Conservation (phyloP, 1,140 invertebrate genomes). For the Acyrthosiphon pisum region DNA sequence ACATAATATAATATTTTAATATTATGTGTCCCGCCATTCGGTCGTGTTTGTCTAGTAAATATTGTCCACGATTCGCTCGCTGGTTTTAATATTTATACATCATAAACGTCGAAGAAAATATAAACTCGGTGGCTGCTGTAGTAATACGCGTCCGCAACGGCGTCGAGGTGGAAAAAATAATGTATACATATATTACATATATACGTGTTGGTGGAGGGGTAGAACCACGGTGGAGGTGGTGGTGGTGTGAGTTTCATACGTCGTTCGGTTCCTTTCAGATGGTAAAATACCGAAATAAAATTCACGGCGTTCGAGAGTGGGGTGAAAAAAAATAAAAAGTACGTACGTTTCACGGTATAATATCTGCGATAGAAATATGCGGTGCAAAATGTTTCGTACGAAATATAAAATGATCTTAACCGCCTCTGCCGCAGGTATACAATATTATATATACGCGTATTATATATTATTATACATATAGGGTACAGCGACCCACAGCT, state of each 20-base stretch:
- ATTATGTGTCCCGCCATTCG: background rate
- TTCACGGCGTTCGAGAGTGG: background rate
- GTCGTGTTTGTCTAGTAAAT: background rate
- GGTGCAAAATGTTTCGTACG: background rate
- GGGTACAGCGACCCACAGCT: background rate
- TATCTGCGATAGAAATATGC: conserved; percentile 16
- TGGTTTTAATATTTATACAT: background rate
- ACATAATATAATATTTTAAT: background rate
- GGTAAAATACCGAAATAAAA: conserved; percentile 8
- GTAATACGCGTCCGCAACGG: background rate
- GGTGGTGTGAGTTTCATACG: background rate
- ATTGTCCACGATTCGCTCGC: background rate
- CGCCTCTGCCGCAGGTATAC: background rate
- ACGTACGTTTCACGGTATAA: background rate
- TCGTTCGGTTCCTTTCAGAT: background rate
- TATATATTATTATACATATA: background rate
- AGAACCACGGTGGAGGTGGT: background rate
- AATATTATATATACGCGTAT: background rate
- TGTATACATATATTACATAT: background rate
- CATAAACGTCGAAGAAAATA: background rate
- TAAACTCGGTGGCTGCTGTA: background rate
- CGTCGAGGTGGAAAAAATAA: background rate
- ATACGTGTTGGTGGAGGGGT: background rate
- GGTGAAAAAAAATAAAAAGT: background rate
- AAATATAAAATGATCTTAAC: background rate